A percentile compares a stretch with the other conserved stretches of the same genome.
Evolutionary conservation across 2,888 invertebrate species (phyloP).

Genomic region (Cheilosia grossa): DNA sequence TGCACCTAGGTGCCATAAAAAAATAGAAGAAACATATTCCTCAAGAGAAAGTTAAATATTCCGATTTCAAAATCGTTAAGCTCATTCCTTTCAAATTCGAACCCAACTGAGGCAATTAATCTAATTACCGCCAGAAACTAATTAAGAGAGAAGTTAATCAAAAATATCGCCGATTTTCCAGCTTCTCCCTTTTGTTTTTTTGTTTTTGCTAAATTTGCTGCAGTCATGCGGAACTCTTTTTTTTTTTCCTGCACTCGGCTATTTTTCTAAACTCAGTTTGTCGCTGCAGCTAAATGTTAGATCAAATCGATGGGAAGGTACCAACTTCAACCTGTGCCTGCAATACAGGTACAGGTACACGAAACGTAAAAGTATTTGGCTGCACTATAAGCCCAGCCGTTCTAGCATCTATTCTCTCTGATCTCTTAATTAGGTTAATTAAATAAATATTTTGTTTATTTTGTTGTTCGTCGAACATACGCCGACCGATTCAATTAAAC

Average conservation of each 20-base stretch:
- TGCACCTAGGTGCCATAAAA: background rate
- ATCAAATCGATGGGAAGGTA: slow-evolving; percentile 37
- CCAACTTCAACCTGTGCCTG: background rate
- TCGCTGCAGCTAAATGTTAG: slow-evolving; percentile 48
- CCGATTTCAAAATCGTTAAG: background rate
- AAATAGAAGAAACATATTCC: background rate
- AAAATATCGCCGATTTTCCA: slow-evolving; percentile 16
- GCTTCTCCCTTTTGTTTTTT: background rate
- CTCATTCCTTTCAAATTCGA: slow-evolving; percentile 22
- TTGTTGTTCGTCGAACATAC: slow-evolving; percentile 49
- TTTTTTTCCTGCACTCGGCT: slow-evolving; percentile 8
- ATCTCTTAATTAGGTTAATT: slow-evolving; percentile 74
- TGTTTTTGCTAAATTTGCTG: slow-evolving; percentile 13
- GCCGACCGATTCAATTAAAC: slow-evolving; percentile 59
- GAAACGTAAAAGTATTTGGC: background rate
- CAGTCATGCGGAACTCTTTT: slow-evolving; percentile 28
- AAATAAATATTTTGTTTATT: slow-evolving; percentile 72
- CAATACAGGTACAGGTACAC: slow-evolving; percentile 2
- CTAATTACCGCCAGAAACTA: slow-evolving; percentile 45
- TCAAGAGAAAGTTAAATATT: slow-evolving; percentile 1
- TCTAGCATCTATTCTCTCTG: slow-evolving; percentile 57
- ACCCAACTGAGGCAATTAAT: slow-evolving; percentile 17
- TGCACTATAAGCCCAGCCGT: slow-evolving; percentile 39
- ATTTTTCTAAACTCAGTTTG: slow-evolving; percentile 10
- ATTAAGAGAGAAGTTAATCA: slow-evolving; percentile 24